Percentiles rank a stretch among this genome's conserved stretches.
These are phyloP conservation scores for Lycia hirtaria DNA, from an alignment of 2,888 invertebrate genomes.

Conservation along the genomic window DNA sequence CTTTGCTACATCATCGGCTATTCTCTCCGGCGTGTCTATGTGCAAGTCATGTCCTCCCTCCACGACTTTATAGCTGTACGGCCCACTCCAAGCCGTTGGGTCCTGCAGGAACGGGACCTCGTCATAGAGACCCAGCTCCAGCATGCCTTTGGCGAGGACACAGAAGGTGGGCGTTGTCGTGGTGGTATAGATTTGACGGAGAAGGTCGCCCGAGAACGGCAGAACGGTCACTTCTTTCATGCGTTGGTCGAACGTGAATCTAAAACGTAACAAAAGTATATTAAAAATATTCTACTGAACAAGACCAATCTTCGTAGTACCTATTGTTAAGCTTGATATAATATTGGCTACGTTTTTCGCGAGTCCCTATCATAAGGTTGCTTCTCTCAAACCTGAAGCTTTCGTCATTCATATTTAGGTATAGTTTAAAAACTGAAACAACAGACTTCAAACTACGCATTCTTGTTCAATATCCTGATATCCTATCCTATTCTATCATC, in stretches of 20 bases:
- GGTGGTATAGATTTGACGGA: conserved; percentile 54
- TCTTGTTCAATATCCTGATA: too few relatives aligned
- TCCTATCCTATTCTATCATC: too few relatives aligned
- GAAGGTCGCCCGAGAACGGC: conserved; percentile 53
- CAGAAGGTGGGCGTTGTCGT: conserved; percentile 57
- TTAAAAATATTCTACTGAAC: neutral
- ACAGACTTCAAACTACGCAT: too few relatives aligned
- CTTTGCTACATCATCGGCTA: conserved; percentile 71
- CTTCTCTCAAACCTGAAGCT: too few relatives aligned
- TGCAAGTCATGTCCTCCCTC: conserved; percentile 87
- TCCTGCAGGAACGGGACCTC: conserved; percentile 57
- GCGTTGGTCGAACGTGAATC: conserved; percentile 69
- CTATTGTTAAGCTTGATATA: too few relatives aligned
- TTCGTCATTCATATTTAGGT: too few relatives aligned
- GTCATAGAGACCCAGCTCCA: conserved; percentile 48
- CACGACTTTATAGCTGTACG: conserved; percentile 65
- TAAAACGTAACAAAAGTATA: conserved; percentile 42
- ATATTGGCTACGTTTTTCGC: too few relatives aligned
- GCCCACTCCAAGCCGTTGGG: conserved; percentile 54
- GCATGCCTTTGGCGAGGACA: conserved; percentile 51
- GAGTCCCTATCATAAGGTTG: too few relatives aligned
- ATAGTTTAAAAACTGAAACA: too few relatives aligned
- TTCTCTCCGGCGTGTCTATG: conserved; percentile 79
- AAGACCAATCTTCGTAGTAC: too few relatives aligned
- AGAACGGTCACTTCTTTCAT: conserved; percentile 60